phyloP scores from a whole-genome alignment of 2,888 invertebrate genomes.

The Oeneis ivallda region DNA sequence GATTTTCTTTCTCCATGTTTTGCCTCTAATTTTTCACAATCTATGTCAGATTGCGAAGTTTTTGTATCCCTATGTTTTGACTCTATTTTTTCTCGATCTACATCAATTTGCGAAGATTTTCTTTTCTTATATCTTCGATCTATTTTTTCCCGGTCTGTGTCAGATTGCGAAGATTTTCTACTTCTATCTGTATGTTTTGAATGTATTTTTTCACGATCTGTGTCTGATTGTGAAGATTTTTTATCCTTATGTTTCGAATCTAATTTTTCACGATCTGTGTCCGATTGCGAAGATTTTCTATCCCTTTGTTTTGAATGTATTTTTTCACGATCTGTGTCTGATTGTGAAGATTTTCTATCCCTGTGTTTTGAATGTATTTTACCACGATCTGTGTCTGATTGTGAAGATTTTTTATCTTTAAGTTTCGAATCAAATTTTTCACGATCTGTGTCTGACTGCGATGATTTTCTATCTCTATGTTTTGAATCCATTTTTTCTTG shows the following conservation, averaged over 20 bases:
- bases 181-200: conserved; percentile 37
- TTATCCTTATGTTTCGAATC: conserved; percentile 2
- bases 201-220: conserved; percentile 11
- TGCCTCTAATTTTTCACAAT: conserved; percentile 7
- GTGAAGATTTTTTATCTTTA: conserved; percentile 38
- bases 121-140: conserved; percentile 19
- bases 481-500: conserved; percentile 18
- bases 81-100: not conserved
- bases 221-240: conserved; percentile 4
- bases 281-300: not conserved
- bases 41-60: conserved; percentile 32
- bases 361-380: conserved; percentile 20
- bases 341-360: conserved; percentile 16
- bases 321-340: conserved; percentile 7
- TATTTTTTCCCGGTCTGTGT: conserved; percentile 22
- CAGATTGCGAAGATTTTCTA: conserved; percentile 34
- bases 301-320: not conserved
- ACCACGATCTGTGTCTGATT: conserved; percentile 29
- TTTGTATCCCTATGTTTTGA: not conserved
- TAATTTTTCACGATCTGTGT: not conserved
- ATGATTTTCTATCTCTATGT: conserved; percentile 40
- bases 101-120: conserved; percentile 3
- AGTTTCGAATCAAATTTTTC: conserved; percentile 28
- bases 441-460: conserved; percentile 27
- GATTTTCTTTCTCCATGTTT: conserved; percentile 23